Percentiles rank a stretch among this genome's conserved stretches.
phyloP scores from a whole-genome alignment of 2,888 invertebrate species.

The Napeogenes sylphis region DNA sequence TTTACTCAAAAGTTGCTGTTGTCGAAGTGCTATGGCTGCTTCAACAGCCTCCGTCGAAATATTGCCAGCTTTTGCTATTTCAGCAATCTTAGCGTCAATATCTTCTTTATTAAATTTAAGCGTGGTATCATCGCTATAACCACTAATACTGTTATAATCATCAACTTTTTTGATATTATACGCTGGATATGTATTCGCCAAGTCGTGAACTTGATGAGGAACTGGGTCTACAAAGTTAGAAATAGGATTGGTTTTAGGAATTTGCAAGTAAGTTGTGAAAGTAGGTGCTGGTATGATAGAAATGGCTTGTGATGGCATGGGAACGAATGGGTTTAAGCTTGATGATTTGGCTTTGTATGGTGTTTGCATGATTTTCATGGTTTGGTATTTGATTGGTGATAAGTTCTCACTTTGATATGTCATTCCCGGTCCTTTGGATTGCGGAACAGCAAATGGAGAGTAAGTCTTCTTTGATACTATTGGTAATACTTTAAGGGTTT shows the following conservation, averaged over 20 bases:
- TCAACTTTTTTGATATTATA: conserved; percentile 72
- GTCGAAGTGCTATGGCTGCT: conserved; percentile 83
- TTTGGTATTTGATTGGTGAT: conserved; percentile 58
- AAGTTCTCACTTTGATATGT: conserved; percentile 68
- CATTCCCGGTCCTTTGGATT: conserved; percentile 59
- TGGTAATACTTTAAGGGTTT: conserved; percentile 75
- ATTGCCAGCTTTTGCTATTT: conserved; percentile 83
- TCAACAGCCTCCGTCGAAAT: conserved; percentile 87
- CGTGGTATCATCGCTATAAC: conserved; percentile 66
- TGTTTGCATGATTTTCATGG: conserved; percentile 55
- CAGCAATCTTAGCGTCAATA: conserved; percentile 68
- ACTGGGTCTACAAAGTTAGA: conserved; percentile 74
- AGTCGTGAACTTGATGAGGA: conserved; percentile 66
- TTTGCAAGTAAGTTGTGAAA: conserved; percentile 24
- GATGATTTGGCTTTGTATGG: conserved; percentile 55
- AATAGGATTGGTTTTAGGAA: conserved; percentile 63
- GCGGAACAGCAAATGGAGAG: conserved; percentile 59
- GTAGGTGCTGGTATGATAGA: conserved; percentile 60
- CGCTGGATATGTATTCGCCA: conserved; percentile 52
- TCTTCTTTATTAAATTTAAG: conserved; percentile 67
- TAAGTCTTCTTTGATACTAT: conserved; percentile 58
- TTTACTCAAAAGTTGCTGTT: conserved; percentile 82
- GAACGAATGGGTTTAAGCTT: conserved; percentile 75
- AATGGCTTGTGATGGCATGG: conserved; percentile 61
- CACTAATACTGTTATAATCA: conserved; percentile 69